A percentile compares a stretch with the other conserved stretches of the same genome.
phyloP scores from a whole-genome alignment of 1,140 invertebrate genomes.

The Colletes gigas region DNA sequence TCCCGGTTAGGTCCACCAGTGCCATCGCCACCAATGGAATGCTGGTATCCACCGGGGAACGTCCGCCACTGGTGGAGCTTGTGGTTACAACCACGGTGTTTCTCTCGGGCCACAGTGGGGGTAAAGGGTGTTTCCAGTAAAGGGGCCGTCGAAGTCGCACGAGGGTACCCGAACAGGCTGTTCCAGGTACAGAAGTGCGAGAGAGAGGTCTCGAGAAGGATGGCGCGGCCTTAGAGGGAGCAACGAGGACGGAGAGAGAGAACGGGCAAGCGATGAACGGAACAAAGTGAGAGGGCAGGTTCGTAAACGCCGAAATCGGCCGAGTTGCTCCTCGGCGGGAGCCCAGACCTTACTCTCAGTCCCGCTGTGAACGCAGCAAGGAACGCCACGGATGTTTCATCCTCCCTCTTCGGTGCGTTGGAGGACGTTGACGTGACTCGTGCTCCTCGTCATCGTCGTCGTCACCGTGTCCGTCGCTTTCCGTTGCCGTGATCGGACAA shows the following conservation, averaged over 20 bases:
- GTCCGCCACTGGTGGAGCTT: slow-evolving; percentile 35
- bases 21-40: slow-evolving; percentile 58
- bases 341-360: slow-evolving; percentile 72
- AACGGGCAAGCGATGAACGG: neutral
- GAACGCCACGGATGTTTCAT: slow-evolving; percentile 72
- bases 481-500: neutral
- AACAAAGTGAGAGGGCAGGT: slow-evolving; percentile 25
- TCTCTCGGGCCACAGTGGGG: slow-evolving; percentile 9
- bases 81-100: neutral
- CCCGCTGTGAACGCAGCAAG: slow-evolving; percentile 81
- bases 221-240: neutral
- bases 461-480: neutral
- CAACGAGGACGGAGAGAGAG: neutral
- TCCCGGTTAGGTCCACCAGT: neutral
- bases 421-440: slow-evolving; percentile 22
- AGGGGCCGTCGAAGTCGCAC: slow-evolving; percentile 6
- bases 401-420: slow-evolving; percentile 39
- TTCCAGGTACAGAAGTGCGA: neutral
- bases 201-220: neutral
- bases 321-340: slow-evolving; percentile 66
- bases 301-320: slow-evolving; percentile 47
- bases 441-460: slow-evolving; percentile 13
- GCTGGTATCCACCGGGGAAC: slow-evolving; percentile 64
- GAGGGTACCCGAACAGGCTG: slow-evolving; percentile 2
- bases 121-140: slow-evolving; percentile 17